Evolutionary conservation across 2,797 vertebrate genomes (phyloP).

Genomic region (Gymnoscopelus braueri): DNA sequence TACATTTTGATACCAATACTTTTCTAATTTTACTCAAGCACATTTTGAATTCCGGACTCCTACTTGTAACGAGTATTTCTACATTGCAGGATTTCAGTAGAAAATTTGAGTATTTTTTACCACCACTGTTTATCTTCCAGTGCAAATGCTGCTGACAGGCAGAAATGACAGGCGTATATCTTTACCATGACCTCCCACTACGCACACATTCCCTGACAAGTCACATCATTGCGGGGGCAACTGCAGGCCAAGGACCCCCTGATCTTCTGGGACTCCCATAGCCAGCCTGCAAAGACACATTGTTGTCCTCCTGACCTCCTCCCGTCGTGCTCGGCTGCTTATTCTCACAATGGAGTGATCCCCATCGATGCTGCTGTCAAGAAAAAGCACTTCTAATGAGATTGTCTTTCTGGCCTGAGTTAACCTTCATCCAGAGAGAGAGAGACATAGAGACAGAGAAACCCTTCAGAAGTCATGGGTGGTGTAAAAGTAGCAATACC

Average conservation of each 20-base stretch:
- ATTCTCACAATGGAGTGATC: conserved; percentile 40
- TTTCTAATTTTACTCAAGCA: too few relatives aligned
- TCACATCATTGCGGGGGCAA: conserved; percentile 47
- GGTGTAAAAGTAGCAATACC: too few relatives aligned
- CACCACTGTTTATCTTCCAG: neutral
- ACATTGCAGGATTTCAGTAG: too few relatives aligned
- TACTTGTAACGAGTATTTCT: too few relatives aligned
- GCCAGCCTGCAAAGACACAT: conserved; percentile 60
- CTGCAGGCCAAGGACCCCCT: conserved; percentile 34
- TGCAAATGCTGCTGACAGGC: conserved; percentile 40
- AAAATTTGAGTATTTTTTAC: too few relatives aligned
- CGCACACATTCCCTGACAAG: conserved; percentile 21
- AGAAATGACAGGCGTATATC: conserved; percentile 31
- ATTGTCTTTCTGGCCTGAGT: neutral
- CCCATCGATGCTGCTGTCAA: conserved; percentile 49
- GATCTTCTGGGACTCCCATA: conserved; percentile 33
- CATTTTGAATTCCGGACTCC: too few relatives aligned
- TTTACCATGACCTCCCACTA: conserved; percentile 27
- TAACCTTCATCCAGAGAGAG: too few relatives aligned
- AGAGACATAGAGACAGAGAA: too few relatives aligned
- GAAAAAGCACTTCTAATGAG: conserved; percentile 27
- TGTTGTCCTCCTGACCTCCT: conserved; percentile 66
- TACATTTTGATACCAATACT: too few relatives aligned
- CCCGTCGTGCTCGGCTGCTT: conserved; percentile 29
- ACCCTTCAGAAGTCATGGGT: too few relatives aligned